Evolutionary conservation across 2,797 vertebrate species (phyloP).

Genomic region (Graptemys geographica): DNA sequence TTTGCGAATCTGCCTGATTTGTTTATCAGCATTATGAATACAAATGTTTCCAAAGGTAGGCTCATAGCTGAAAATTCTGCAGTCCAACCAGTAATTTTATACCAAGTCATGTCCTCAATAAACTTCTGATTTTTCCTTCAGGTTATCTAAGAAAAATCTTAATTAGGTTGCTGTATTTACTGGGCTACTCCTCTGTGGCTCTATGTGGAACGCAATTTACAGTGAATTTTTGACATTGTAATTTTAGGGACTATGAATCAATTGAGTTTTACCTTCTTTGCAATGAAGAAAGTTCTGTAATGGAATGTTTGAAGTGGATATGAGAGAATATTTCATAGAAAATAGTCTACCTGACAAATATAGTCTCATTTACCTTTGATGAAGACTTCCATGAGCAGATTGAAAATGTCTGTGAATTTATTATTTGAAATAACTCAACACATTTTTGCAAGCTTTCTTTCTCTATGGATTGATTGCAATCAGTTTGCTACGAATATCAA

Average conservation of each 20-base stretch:
- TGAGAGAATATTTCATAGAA: not conserved
- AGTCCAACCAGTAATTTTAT: not conserved
- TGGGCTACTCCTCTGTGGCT: not conserved
- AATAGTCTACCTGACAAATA: not conserved
- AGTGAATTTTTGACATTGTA: not conserved
- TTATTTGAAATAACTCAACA: not conserved
- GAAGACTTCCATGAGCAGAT: not conserved
- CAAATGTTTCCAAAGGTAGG: not conserved
- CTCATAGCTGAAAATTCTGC: not conserved
- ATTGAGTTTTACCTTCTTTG: not conserved
- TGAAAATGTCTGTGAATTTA: not conserved
- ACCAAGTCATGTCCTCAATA: not conserved
- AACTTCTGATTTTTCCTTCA: not conserved
- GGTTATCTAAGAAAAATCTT: not conserved
- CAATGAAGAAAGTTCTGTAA: not conserved
- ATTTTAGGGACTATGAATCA: not conserved
- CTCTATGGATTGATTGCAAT: slow-evolving; percentile 26
- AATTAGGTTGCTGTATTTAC: not conserved
- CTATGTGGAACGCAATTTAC: not conserved
- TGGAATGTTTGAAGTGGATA: not conserved
- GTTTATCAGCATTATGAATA: not conserved
- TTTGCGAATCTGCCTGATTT: not conserved
- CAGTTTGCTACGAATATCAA: not conserved
- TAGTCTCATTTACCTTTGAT: not conserved
- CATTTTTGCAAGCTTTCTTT: slow-evolving; percentile 12